Conservation (phyloP, 2,797 vertebrate species). For the Carduelis carduelis region DNA sequence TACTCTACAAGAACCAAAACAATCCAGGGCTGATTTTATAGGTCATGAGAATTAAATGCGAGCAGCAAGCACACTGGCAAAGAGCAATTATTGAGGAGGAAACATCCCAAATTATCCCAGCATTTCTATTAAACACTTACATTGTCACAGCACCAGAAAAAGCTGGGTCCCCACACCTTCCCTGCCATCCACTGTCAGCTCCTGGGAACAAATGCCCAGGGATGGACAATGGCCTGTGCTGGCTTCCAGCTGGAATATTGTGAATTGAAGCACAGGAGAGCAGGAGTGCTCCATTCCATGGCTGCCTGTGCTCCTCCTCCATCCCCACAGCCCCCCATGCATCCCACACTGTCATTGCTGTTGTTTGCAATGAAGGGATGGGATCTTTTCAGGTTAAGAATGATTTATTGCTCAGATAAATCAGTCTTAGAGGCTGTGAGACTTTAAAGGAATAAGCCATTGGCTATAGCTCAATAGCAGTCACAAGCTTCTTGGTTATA, state of each 20-base stretch:
- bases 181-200: background rate
- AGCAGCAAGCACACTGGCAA: background rate
- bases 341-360: background rate
- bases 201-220: background rate
- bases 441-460: background rate
- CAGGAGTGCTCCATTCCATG: background rate
- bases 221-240: background rate
- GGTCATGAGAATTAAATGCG: background rate
- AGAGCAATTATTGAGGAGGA: background rate
- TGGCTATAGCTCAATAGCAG: background rate
- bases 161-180: fast-evolving
- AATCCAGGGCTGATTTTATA: background rate
- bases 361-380: background rate
- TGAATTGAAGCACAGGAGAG: background rate
- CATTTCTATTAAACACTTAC: background rate
- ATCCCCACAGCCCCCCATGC: fast-evolving
- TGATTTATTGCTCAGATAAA: background rate
- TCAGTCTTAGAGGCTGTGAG: background rate
- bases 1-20: background rate
- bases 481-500: background rate
- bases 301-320: background rate
- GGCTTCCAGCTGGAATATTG: background rate
- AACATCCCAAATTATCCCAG: background rate
- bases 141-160: background rate
- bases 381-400: background rate